Base-by-base conservation (phyloP, 2,113 vertebrate species). In the Syrmaticus mikado region DNA sequence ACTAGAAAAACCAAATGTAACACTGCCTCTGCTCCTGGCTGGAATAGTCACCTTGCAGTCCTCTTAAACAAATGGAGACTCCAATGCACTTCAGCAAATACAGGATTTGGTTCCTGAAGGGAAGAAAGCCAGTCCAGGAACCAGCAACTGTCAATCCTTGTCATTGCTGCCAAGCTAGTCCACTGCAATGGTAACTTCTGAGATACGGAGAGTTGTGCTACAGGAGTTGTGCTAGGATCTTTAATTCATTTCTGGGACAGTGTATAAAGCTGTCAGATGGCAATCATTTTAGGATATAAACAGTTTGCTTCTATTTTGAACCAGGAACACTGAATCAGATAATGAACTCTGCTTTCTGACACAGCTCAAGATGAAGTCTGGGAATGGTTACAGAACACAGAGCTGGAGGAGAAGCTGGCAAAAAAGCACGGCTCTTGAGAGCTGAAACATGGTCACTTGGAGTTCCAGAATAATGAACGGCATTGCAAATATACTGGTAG, bases 231-330 rank as follows among this genome's bases (percentile, higher is more conserved):
- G 80, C 55, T 36, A 50, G 41, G 0, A 1, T 43, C 30, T 78
- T 82, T 38, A 77, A 91, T 82, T 94, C 75, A 87, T 65, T 93
- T 43, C 74, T 57, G 20, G 45, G 67, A 85, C n/a, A 83, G 32
- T 57, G 38, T 3, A 74, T 13, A 38, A 79, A 88, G 72, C 82
- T 80, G 38, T 85, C 71, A 82, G 65, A 91, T 41, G 17, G 72
- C 73, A 95, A 90, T 57, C 53, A 62, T 10, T 28, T 82, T 77
- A 66, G 36, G 50, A 76, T 89, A 87, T 40, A 89, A 87, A 85
- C 41, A 61, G 41, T 22, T 61, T 13, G 28, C 25, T 70, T 75
- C 58, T 79, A 70, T 78, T 94, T 48, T 57, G 71, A 89, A 82
- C 20, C 30, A 90, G 43, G 78, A 91, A 87, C 85, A 91, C 34